Conservation (phyloP, 2,113 vertebrate genomes). For the Callipepla californica region DNA sequence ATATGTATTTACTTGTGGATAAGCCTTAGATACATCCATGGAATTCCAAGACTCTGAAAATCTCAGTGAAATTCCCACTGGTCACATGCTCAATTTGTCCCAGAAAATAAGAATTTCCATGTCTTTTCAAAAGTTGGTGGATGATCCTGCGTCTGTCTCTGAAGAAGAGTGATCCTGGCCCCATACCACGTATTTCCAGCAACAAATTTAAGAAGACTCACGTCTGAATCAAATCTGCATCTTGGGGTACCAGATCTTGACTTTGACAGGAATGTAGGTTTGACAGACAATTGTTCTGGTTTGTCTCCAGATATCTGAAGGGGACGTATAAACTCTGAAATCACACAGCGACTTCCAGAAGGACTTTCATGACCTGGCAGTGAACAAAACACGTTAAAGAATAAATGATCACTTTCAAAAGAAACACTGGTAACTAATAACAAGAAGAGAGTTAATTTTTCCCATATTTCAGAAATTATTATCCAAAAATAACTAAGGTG, state of each 20-base stretch:
- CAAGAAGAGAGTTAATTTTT: not conserved
- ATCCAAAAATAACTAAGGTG: not conserved
- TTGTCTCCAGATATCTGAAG: conserved; percentile 88
- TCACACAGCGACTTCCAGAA: conserved; percentile 81
- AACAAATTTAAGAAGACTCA: conserved; percentile 66
- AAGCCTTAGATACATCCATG: not conserved
- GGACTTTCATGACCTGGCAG: conserved; percentile 86
- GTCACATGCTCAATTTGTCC: not conserved
- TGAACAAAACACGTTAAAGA: not conserved
- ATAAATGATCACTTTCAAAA: not conserved
- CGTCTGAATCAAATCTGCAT: conserved; percentile 89
- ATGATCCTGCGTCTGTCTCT: not conserved
- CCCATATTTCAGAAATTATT: not conserved
- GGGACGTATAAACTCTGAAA: conserved; percentile 88
- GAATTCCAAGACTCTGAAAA: not conserved
- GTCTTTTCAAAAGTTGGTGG: not conserved
- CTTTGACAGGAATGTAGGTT: conserved; percentile 88
- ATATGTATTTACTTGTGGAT: not conserved
- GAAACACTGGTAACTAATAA: not conserved
- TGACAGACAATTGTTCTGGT: conserved; percentile 86
- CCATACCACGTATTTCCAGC: not conserved
- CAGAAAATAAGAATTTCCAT: not conserved
- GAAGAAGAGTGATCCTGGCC: not conserved
- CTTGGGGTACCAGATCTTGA: conserved; percentile 81
- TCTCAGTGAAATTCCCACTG: not conserved